These are phyloP conservation scores for Clarias macrocephalus DNA, from an alignment of 2,113 vertebrate genomes.

Conservation along the genomic window DNA sequence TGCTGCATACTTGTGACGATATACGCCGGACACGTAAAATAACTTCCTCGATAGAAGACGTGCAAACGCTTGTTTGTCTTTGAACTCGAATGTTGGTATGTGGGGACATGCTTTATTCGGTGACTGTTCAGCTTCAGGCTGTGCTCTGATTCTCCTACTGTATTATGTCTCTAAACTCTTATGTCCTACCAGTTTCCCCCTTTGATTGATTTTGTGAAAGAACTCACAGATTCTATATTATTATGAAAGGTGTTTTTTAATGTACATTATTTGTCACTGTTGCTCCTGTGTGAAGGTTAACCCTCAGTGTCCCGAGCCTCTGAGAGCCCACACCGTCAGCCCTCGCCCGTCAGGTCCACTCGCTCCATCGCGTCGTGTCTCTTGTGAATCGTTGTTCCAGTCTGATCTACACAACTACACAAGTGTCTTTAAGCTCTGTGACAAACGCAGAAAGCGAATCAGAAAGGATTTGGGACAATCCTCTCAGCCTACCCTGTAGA, in stretches of 20 bases:
- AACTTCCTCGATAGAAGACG: too few species aligned
- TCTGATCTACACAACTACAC: constrained; percentile 2
- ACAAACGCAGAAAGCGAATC: constrained; percentile 46
- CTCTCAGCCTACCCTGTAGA: constrained; percentile 56
- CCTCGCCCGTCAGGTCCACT: neutral
- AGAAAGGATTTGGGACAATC: constrained; percentile 60
- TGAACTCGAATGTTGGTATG: too few species aligned
- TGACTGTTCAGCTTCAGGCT: constrained; percentile 14
- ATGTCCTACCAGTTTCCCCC: neutral
- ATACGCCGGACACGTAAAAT: too few species aligned
- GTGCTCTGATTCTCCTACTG: neutral
- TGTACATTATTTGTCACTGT: neutral
- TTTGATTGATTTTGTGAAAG: neutral
- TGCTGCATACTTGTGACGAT: too few species aligned
- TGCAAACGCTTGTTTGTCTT: too few species aligned
- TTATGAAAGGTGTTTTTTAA: neutral
- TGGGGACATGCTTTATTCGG: neutral
- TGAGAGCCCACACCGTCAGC: constrained; percentile 40
- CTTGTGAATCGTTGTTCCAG: neutral
- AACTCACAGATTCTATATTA: neutral
- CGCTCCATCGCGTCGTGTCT: neutral
- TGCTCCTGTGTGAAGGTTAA: neutral
- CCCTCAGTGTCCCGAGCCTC: constrained; percentile 39
- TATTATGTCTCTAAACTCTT: neutral
- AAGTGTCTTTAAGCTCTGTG: neutral